Evolutionary conservation across 35 echinoderm and acorn worm species (phyloP).

Genomic region (Ptychodera flava): DNA sequence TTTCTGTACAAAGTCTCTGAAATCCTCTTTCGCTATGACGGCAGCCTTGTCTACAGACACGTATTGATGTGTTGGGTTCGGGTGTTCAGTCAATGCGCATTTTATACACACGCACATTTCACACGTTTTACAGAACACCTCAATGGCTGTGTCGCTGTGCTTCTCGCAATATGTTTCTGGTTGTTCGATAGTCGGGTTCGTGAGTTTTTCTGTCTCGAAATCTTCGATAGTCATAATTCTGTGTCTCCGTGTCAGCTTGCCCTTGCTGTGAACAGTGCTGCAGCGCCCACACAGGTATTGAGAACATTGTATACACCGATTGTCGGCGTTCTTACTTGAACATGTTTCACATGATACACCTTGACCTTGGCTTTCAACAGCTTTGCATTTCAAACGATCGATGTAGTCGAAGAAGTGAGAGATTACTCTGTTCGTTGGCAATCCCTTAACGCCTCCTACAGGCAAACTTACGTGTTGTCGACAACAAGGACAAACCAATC

Average conservation of each 20-base stretch:
- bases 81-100: not conserved
- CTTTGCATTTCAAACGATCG: not conserved
- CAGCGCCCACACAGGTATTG: not conserved
- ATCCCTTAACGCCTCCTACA: not conserved
- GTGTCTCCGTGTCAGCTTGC: not conserved
- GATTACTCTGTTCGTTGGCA: not conserved
- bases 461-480: not conserved
- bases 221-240: not conserved
- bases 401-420: not conserved
- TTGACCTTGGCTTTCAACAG: not conserved
- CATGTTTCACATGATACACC: not conserved
- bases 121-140: not conserved
- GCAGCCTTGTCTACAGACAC: not conserved
- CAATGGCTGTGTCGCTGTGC: not conserved
- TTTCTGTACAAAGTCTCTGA: not conserved
- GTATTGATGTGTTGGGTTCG: not conserved
- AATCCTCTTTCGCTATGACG: not conserved
- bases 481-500: not conserved
- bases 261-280: not conserved
- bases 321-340: not conserved
- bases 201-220: not conserved
- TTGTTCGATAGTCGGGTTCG: not conserved
- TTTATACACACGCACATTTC: not conserved
- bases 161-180: not conserved
- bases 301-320: not conserved